Evolutionary conservation across 2,797 vertebrate species (phyloP).

Genomic region (Miichthys miiuy): DNA sequence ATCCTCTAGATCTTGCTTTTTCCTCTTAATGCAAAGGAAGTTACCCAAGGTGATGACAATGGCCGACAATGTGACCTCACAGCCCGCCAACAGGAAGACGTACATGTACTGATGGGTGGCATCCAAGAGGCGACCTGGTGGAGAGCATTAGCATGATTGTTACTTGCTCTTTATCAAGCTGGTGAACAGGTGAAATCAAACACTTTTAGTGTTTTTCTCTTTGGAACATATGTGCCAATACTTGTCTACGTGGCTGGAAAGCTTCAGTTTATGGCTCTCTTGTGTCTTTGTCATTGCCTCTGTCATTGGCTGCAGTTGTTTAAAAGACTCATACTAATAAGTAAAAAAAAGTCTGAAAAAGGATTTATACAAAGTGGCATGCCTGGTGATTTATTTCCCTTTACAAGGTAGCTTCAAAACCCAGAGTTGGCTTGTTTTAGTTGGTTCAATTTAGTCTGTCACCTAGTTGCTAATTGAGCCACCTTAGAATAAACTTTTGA

Average conservation of each 20-base stretch:
- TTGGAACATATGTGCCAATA: background rate
- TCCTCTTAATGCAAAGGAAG: constrained; percentile 87
- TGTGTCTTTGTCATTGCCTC: background rate
- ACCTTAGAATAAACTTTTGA: background rate
- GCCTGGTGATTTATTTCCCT: background rate
- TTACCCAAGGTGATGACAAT: constrained; percentile 88
- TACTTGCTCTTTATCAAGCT: background rate
- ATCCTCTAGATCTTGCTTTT: constrained; percentile 66
- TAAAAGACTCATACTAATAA: too few relatives aligned
- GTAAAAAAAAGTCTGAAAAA: background rate
- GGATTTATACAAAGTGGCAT: background rate
- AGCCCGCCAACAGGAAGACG: constrained; percentile 92
- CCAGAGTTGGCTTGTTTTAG: background rate
- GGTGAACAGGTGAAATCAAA: background rate
- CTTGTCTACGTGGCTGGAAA: background rate
- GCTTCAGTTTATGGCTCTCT: background rate
- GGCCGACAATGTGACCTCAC: constrained; percentile 88
- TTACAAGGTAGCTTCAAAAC: background rate
- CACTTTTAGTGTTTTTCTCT: too few relatives aligned
- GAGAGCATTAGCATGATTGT: background rate
- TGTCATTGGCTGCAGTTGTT: too few relatives aligned
- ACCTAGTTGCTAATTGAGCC: background rate
- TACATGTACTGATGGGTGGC: constrained; percentile 89
- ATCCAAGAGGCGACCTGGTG: constrained; percentile 89
- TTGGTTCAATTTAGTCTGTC: background rate